phyloP scores from a whole-genome alignment of 2,113 vertebrate species.

The Takifugu bimaculatus region DNA sequence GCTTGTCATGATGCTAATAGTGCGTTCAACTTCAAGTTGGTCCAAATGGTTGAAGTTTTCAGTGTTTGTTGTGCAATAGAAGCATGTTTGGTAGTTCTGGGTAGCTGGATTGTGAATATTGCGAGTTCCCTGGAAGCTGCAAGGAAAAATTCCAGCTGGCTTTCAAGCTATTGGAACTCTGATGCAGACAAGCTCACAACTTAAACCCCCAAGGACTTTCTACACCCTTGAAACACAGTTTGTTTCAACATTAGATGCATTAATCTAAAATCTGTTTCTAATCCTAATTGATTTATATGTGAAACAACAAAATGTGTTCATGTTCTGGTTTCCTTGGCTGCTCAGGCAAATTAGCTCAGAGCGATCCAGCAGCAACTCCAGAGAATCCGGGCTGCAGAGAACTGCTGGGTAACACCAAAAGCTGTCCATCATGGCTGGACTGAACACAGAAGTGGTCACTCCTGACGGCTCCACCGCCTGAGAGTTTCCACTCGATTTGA shows the following conservation, averaged over 20 bases:
- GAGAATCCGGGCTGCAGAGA: conserved; percentile 12
- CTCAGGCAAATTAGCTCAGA: conserved; percentile 43
- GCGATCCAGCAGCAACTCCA: conserved; percentile 34
- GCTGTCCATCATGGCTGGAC: conserved; percentile 56
- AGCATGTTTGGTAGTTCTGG: conserved; percentile 29
- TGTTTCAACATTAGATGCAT: conserved; percentile 36
- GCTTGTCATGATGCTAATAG: background rate
- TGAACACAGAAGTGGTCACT: conserved; percentile 54
- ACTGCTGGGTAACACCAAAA: conserved; percentile 9
- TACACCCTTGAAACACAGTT: conserved; percentile 35
- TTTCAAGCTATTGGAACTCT: conserved; percentile 34
- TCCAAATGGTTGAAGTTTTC: conserved; percentile 25
- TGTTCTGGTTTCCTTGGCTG: too few species aligned
- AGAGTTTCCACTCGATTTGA: conserved; percentile 62
- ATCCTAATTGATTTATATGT: too few species aligned
- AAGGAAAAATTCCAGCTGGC: conserved; percentile 45
- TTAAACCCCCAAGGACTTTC: conserved; percentile 20
- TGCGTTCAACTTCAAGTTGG: conserved; percentile 12
- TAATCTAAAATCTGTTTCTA: conserved; percentile 16
- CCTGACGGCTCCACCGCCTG: conserved; percentile 47
- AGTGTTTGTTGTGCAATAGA: conserved; percentile 12
- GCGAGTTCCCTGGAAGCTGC: conserved; percentile 54
- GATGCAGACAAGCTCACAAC: conserved; percentile 38
- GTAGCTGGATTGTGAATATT: conserved; percentile 43
- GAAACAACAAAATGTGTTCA: conserved; percentile 1